Evolutionary conservation across 2,113 vertebrate genomes (phyloP).

Genomic region (Heterotilapia buettikoferi): DNA sequence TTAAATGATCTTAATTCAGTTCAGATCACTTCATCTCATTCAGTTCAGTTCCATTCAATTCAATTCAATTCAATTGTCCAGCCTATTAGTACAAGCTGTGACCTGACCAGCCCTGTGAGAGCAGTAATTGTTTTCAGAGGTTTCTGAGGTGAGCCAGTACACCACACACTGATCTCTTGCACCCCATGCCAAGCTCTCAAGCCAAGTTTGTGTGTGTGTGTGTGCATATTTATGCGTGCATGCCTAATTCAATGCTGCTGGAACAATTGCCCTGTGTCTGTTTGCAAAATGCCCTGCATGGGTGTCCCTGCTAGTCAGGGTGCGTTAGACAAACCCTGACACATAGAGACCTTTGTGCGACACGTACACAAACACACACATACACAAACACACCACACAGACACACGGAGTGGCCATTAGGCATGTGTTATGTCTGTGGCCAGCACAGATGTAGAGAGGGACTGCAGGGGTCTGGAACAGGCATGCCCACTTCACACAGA

Average conservation of each 20-base stretch:
- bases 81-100: conserved; percentile 59
- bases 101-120: conserved; percentile 57
- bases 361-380: conserved; percentile 19
- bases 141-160: conserved; percentile 67
- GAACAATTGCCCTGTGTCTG: conserved; percentile 59
- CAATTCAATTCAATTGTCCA: neutral
- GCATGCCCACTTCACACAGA: conserved; percentile 60
- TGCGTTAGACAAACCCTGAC: conserved; percentile 56
- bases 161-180: conserved; percentile 57
- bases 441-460: conserved; percentile 49
- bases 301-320: conserved; percentile 65
- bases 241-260: conserved; percentile 56
- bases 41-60: neutral
- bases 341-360: conserved; percentile 33
- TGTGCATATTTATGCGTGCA: conserved; percentile 36
- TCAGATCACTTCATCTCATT: neutral
- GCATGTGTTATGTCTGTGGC: conserved; percentile 54
- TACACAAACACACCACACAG: neutral
- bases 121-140: conserved; percentile 69
- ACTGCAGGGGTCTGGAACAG: conserved; percentile 63
- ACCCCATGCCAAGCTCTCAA: conserved; percentile 66
- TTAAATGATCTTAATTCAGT: neutral
- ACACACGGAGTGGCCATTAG: conserved; percentile 49
- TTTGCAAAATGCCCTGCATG: conserved; percentile 65
- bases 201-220: conserved; percentile 50